These are phyloP conservation scores for Fulica atra DNA, from an alignment of 2,113 vertebrate species.

Conservation along the genomic window DNA sequence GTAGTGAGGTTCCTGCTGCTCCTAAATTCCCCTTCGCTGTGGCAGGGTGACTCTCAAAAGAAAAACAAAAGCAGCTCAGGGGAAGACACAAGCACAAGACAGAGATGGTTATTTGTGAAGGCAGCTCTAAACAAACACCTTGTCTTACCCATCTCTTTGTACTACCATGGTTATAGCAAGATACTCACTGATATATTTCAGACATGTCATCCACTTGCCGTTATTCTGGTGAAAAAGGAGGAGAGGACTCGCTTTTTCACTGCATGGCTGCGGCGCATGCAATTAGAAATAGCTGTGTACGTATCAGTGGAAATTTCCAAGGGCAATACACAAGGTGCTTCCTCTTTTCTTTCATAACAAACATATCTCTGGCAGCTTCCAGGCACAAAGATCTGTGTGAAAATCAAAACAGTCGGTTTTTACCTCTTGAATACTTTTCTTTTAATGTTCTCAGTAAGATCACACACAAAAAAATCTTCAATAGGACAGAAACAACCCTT, in stretches of 20 bases:
- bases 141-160: not conserved
- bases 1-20: not conserved
- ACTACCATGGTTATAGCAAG: not conserved
- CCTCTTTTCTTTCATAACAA: slow-evolving; percentile 4
- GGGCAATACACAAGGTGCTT: slow-evolving; percentile 7
- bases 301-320: slow-evolving; percentile 40
- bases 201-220: not conserved
- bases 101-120: not conserved
- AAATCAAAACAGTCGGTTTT: not conserved
- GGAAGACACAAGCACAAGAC: not conserved
- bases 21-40: not conserved
- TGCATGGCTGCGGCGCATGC: not conserved
- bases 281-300: not conserved
- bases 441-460: not conserved
- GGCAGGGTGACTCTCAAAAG: not conserved
- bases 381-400: not conserved
- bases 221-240: not conserved
- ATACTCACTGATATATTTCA: not conserved
- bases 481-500: not conserved
- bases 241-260: not conserved
- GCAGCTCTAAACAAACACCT: not conserved
- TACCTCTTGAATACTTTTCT: not conserved
- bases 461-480: not conserved
- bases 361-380: not conserved
- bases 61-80: not conserved